A percentile compares a stretch with the other conserved stretches of the same genome.
phyloP scores from a whole-genome alignment of 2,888 invertebrate genomes.

The Eristalis intricaria region DNA sequence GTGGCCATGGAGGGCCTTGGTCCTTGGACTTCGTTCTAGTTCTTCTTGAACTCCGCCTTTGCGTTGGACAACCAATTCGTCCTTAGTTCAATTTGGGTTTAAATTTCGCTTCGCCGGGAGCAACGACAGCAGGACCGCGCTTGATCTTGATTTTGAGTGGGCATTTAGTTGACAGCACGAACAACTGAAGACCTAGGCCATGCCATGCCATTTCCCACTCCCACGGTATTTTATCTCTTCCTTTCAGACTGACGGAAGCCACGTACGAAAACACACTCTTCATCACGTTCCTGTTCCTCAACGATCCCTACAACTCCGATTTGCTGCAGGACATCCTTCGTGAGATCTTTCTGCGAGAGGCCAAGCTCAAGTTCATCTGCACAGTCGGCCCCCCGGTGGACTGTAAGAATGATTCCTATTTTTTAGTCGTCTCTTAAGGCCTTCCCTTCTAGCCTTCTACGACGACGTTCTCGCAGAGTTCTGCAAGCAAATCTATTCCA shows the following conservation, averaged over 20 bases:
- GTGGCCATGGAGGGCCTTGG: too few species aligned
- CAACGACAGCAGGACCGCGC: too few species aligned
- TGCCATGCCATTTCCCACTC: too few species aligned
- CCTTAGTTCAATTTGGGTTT: too few species aligned
- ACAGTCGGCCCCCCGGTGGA: constrained; percentile 42
- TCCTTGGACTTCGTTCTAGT: too few species aligned
- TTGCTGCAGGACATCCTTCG: constrained; percentile 1
- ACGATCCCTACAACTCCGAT: constrained; percentile 21
- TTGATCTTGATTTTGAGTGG: too few species aligned
- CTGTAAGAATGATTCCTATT: constrained; percentile 33
- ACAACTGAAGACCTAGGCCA: too few species aligned
- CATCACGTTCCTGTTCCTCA: constrained; percentile 24
- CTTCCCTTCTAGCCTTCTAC: constrained; percentile 24
- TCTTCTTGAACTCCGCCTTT: too few species aligned
- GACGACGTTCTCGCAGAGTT: constrained; percentile 17
- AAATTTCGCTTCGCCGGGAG: too few species aligned
- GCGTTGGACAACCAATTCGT: too few species aligned
- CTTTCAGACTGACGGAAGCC: constrained; percentile 16
- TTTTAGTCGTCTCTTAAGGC: not conserved
- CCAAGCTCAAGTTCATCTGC: constrained; percentile 53
- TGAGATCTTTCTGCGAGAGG: constrained; percentile 51
- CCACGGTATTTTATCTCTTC: not conserved
- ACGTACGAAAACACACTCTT: constrained; percentile 58
- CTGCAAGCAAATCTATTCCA: constrained; percentile 10
- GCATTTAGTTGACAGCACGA: too few species aligned